Base-by-base conservation (phyloP, 1,140 invertebrate genomes). In the Harlomillsia oculata region DNA sequence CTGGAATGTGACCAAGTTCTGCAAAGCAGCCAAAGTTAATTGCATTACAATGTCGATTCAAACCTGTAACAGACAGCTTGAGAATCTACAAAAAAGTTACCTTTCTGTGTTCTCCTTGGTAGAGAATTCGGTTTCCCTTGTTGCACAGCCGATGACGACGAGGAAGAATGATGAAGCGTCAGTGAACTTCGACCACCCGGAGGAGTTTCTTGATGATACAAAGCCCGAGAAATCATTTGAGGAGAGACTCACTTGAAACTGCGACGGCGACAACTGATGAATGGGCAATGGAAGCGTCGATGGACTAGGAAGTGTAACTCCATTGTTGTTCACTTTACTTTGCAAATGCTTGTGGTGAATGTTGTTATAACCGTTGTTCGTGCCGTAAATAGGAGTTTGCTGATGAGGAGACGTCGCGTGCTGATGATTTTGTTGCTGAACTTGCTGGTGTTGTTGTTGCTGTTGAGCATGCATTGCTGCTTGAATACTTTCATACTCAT, bases 401-500 rank as follows among this genome's bases (percentile, higher is more conserved):
- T 60, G n/a, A 66, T 66, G 28, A 60, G 59, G 69, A 28, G 56
- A 44, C n/a, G 28, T 61, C 37, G 56, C 51, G 28, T 61, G 56
- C 20, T 34, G 53, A 30, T 46, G 58, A 40, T 11, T 1, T 36
- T 57, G 21, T 48, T 39, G 34, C 36, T 52, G 36, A 49, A 56
- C 16, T 62, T 55, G 56, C 37, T 63, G 58, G 18, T 64, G 49
- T 68, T 67, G 54, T 65, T 62, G 54, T 69, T 64, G 44, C 26
- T 67, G 62, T 48, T 59, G 53, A 45, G 59, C 53, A 54, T 71
- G 69, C 52, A 77, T 67, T 18, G 75, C 68, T 5, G 74, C 79
- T 65, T 84, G 82, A 16, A 84, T 79, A 60, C 78, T 84, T 69
- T 88, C 85, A 70, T 88, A 88, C 71, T 88, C 85, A 68, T 85